Base-by-base conservation (phyloP, 2,797 vertebrate species). In the Delichon dasypus region DNA sequence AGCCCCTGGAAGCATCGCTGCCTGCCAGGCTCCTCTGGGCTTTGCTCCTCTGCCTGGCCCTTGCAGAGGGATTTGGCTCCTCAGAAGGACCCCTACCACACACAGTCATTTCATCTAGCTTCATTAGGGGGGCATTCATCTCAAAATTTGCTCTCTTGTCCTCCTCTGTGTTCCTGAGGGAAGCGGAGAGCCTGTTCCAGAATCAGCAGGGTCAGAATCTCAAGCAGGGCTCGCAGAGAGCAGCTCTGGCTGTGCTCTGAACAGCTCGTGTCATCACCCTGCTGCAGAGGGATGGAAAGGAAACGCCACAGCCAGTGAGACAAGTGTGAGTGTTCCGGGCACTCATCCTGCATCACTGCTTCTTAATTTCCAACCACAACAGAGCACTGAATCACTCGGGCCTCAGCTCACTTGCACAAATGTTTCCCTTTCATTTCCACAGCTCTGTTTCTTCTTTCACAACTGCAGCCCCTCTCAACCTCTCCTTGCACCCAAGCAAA, bases 181-280 rank as follows among this genome's bases (percentile, higher is more conserved):
- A 60, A 1, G 9, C 40, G 25, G 66, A 74, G 55, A 44, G 15
- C 6, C 2, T 58, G 70, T 73, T 81, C 80, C 61, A 73, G 76
- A 34, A 65, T 26, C 0, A 1, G 9, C 7, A 16, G 45, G 29
- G 36, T 38, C 25, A 55, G 23, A 77, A 29, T 15, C 14, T 44
- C 44, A 47, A 6, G 1, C 68, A 58, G 58, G 62, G 34, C 61
- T 57, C 2, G 1, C 45, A 36, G 51, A 54, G 30, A 65, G 67
- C 74, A 42, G 57, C 12, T 38, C 47, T 42, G 76, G 34, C 89
- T 51, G 13, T 19, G 47, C 20, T 21, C 19, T 45, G 30, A 54
- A 2, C 9, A 40, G 25, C 11, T 10, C 5, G 0, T 29, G n/a
- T 19, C 29, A 5, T 44, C 7, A 5, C 30, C 15, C 2, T 1